Percentiles rank a stretch among this genome's conserved stretches.
These are phyloP conservation scores for Scaptomyza tumidula DNA, from an alignment of 2,888 invertebrate species.

Conservation along the genomic window DNA sequence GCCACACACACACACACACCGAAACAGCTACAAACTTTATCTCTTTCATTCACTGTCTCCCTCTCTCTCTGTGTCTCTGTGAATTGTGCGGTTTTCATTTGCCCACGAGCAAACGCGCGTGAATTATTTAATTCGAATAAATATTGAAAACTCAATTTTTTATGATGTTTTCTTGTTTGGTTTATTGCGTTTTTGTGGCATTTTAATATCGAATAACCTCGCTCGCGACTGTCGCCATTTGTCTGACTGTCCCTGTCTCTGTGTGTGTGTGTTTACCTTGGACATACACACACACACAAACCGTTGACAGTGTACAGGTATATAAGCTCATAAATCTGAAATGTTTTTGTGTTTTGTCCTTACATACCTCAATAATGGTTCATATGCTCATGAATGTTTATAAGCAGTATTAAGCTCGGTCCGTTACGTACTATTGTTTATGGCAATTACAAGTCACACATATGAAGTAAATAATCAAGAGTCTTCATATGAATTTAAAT, in stretches of 20 bases:
- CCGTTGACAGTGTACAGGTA: no score
- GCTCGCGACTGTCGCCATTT: conserved; percentile 45
- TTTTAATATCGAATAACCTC: conserved; percentile 66
- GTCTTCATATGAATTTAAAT: conserved; percentile 17
- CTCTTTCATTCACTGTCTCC: not conserved
- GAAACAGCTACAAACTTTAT: no score
- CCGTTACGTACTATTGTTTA: no score
- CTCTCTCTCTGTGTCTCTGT: not conserved
- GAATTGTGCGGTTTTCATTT: conserved; percentile 51
- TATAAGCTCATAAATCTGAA: conserved; percentile 32
- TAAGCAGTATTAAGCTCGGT: not conserved
- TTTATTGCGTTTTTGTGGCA: conserved; percentile 75
- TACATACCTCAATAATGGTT: conserved; percentile 2
- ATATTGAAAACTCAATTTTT: conserved; percentile 78
- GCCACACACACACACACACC: conserved; percentile 27
- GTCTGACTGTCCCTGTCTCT: conserved; percentile 9
- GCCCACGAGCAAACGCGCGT: conserved; percentile 54
- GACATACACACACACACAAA: conserved; percentile 5
- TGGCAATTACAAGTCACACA: conserved; percentile 11
- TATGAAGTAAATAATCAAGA: conserved; percentile 3
- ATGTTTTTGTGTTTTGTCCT: not conserved
- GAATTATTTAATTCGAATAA: conserved; percentile 78
- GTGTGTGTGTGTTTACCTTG: conserved; percentile 25
- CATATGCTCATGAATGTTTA: conserved; percentile 8
- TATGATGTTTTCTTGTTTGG: conserved; percentile 75